Evolutionary conservation across 2,113 vertebrate genomes (phyloP), one percentile per base, ranked within the genome.

Genomic region (Meriones unguiculatus): DNA sequence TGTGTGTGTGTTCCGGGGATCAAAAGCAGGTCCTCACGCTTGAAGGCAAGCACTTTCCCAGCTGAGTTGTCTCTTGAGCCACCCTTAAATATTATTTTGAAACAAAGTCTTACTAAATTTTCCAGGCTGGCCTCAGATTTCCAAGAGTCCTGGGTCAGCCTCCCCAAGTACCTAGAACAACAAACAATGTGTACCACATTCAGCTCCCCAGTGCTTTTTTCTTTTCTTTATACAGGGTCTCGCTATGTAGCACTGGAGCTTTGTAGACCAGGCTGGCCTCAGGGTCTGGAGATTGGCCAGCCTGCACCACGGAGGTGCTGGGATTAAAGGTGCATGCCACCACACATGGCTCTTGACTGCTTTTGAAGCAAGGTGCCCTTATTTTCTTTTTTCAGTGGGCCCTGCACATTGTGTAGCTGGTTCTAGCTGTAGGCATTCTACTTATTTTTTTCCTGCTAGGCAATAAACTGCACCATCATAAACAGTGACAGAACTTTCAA

Each of bases 381-480:
- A 52, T 93, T 81, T 96, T 93, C 46, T n/a, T 57, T 91, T 96
- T 87, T 93, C 35, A 87, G 0, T 72, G 13, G 59, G 14, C 41
- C 73, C 82, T 80, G 30, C 15, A 89, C 85, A 85, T 96, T 85
- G 87, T 72, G 5, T 84, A 65, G 38, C 72, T 5, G 0, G 15
- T 41, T 38, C 70, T 70, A 15, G 77, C 65, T 93, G 32, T 84
- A 70, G 72, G 32, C 75, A 87, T 96, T 85, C 54, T 84, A 84
- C 64, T 64, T 87, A 52, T 96, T 92, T 96, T 94, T 96, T 70
- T 73, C 93, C 69, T 67, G 70, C 62, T 87, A 85, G 81, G 52
- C 80, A 87, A 81, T 38, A 87, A 59, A 69, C 64, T 94, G 25
- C 70, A 93, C 59, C 46, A 54, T 87, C 78, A 93, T 81, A 94